phyloP scores from a whole-genome alignment of 2,797 vertebrate species.

The Schizothorax lantsangensis region DNA sequence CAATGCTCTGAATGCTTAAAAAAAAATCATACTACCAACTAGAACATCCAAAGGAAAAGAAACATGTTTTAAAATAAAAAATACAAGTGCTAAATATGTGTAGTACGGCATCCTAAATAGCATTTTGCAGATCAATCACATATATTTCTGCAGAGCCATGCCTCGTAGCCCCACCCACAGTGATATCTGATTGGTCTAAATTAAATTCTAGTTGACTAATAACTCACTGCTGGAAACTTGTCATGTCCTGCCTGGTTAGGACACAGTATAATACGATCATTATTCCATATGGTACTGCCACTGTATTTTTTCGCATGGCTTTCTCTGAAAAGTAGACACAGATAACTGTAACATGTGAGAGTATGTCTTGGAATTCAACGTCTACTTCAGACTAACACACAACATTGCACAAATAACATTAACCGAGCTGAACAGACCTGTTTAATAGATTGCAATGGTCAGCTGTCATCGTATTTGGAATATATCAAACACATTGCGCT shows the following conservation, averaged over 20 bases:
- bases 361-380: not conserved
- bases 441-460: slow-evolving; percentile 18
- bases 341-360: not conserved
- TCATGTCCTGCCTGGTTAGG: not conserved
- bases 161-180: no score
- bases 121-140: not conserved
- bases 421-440: slow-evolving; percentile 6
- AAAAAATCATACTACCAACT: no score
- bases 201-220: no score
- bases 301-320: not conserved
- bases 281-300: not conserved
- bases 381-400: not conserved
- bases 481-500: slow-evolving; percentile 9
- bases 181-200: no score
- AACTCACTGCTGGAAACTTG: no score
- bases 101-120: not conserved
- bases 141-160: not conserved
- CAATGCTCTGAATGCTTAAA: no score
- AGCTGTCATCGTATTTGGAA: not conserved
- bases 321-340: not conserved
- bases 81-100: not conserved
- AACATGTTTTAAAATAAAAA: no score
- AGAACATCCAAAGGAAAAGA: no score
- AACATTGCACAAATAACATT: slow-evolving; percentile 8
- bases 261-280: not conserved